Conservation (phyloP, 2,113 vertebrate genomes). For the Lipophrys pholis region DNA sequence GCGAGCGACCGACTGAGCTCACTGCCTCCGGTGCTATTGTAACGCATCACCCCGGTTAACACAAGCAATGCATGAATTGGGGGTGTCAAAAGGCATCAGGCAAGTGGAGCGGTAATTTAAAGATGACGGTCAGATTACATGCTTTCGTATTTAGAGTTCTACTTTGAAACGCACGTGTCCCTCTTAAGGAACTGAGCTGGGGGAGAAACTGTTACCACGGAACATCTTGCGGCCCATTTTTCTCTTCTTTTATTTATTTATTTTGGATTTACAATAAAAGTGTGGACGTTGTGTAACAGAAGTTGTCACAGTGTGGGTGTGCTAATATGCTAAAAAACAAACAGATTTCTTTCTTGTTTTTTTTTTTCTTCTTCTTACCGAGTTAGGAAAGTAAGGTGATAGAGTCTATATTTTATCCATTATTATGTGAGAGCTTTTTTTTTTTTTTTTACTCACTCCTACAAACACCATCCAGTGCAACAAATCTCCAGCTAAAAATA, state of each 20-base stretch:
- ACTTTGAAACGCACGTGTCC: not conserved
- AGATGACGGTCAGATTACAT: constrained; percentile 8
- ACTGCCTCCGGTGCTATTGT: constrained; percentile 15
- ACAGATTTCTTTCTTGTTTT: not conserved
- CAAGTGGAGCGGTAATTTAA: not conserved
- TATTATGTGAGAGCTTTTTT: too few species aligned
- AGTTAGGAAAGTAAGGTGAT: not conserved
- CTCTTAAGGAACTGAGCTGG: not conserved
- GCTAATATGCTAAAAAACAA: not conserved
- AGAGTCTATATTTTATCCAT: not conserved
- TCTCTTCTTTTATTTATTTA: not conserved
- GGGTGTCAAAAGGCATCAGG: constrained; percentile 27
- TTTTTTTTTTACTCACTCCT: not conserved
- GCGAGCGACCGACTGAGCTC: constrained; percentile 1
- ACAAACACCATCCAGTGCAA: not conserved
- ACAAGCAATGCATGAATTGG: not conserved
- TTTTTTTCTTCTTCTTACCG: not conserved
- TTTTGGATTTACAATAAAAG: not conserved
- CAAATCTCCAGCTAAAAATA: not conserved
- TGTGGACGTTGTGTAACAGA: too few species aligned
- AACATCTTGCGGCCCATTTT: not conserved
- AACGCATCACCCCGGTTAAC: constrained; percentile 1
- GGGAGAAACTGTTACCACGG: not conserved
- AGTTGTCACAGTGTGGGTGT: not conserved
- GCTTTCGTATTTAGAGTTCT: not conserved